Evolutionary conservation across 2,797 vertebrate species (phyloP).

Genomic region (Liparis tanakae): DNA sequence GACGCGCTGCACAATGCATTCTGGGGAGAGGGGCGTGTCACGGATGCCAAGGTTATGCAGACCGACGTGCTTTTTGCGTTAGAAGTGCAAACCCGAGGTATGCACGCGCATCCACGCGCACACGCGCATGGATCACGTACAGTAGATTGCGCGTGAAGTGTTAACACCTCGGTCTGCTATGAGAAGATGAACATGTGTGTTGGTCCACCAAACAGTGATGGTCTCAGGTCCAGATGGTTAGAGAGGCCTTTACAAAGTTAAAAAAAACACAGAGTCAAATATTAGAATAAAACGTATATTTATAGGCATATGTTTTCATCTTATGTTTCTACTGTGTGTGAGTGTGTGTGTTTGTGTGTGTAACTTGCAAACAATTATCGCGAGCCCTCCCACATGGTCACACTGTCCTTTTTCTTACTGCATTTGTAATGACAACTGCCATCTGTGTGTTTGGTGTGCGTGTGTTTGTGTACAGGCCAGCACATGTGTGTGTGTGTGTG

Average conservation of each 20-base stretch:
- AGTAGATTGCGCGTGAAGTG: not conserved
- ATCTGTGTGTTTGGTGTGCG: not conserved
- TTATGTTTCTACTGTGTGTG: not conserved
- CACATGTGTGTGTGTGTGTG: not conserved
- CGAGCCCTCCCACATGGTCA: slow-evolving; percentile 42
- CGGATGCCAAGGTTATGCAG: slow-evolving; percentile 58
- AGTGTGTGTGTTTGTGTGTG: slow-evolving; percentile 6
- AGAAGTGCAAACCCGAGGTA: slow-evolving; percentile 34
- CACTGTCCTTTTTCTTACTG: slow-evolving; percentile 38
- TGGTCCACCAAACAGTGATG: not conserved
- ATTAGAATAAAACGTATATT: not conserved
- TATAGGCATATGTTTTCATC: not conserved
- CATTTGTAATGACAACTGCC: slow-evolving; percentile 34
- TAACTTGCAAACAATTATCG: slow-evolving; percentile 43
- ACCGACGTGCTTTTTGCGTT: slow-evolving; percentile 60
- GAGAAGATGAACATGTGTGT: too few relatives aligned
- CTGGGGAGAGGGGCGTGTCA: slow-evolving; percentile 66
- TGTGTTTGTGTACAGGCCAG: not conserved
- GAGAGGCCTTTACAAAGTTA: not conserved
- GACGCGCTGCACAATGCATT: slow-evolving; percentile 69
- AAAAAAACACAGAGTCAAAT: not conserved
- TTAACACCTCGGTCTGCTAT: too few relatives aligned
- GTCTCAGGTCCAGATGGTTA: slow-evolving; percentile 2
- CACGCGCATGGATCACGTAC: slow-evolving; percentile 33
- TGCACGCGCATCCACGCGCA: slow-evolving; percentile 4